Evolutionary conservation across 2,113 vertebrate genomes (phyloP).

Genomic region (Ictalurus punctatus): DNA sequence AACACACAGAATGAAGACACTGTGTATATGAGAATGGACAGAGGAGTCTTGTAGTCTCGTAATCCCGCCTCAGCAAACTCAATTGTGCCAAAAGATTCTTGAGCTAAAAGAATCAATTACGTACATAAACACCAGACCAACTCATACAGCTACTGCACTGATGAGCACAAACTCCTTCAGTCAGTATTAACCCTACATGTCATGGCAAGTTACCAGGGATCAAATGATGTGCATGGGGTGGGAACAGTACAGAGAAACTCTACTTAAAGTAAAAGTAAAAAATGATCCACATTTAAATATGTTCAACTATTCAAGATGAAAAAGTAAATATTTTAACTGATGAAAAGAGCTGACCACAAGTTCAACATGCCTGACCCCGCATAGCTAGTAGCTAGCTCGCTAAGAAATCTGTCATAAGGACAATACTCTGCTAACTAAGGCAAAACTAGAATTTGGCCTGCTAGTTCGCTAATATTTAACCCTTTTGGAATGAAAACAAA

Average conservation of each 20-base stretch:
- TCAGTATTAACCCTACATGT: background rate
- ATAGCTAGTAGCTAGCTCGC: background rate
- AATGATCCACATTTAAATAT: background rate
- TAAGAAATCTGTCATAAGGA: background rate
- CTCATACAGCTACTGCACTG: background rate
- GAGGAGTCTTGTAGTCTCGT: conserved; percentile 17
- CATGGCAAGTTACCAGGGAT: background rate
- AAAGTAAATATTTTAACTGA: background rate
- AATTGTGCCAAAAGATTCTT: conserved; percentile 17
- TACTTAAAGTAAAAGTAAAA: no score
- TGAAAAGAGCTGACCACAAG: background rate
- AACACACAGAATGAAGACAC: conserved; percentile 3
- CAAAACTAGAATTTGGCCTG: background rate
- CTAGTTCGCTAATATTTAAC: background rate
- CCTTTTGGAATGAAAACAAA: background rate
- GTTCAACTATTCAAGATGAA: background rate
- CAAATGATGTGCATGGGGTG: background rate
- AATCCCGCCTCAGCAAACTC: background rate
- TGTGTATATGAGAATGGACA: background rate
- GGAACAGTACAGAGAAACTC: background rate
- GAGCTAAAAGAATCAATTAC: conserved; percentile 23
- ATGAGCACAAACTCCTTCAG: background rate
- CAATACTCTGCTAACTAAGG: background rate
- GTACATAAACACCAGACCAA: conserved; percentile 21
- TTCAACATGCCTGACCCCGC: background rate